Conservation (phyloP, 1,140 invertebrate species). For the Pentalonia nigronervosa region DNA sequence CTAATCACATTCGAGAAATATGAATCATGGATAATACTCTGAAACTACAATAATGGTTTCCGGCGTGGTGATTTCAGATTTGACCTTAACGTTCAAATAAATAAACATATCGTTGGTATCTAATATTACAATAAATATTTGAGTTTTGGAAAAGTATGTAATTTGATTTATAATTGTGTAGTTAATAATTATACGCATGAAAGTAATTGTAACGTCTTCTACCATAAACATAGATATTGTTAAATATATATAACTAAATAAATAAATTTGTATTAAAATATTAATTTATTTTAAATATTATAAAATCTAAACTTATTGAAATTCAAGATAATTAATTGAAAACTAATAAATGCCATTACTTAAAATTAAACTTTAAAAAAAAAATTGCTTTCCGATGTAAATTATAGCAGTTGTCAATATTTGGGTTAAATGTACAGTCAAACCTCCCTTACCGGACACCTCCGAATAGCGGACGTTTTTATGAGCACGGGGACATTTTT, state of each 20-base stretch:
- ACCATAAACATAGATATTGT: neutral
- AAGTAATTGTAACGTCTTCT: neutral
- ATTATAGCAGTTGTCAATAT: neutral
- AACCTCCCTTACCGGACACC: no score
- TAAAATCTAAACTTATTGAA: neutral
- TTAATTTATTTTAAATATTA: neutral
- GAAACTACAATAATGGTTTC: neutral
- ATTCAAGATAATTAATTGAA: neutral
- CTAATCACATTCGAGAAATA: neutral
- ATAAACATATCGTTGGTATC: neutral
- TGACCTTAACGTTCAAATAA: neutral
- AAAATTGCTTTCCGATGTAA: neutral
- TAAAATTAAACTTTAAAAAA: neutral
- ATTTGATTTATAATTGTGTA: neutral
- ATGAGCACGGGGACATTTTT: no score
- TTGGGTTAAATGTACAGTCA: no score
- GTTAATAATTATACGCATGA: neutral
- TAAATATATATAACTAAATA: neutral
- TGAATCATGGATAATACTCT: neutral
- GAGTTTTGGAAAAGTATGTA: neutral
- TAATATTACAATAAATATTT: slow-evolving; percentile 3
- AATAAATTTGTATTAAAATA: neutral
- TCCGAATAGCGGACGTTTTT: no score
- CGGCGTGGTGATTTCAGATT: neutral
- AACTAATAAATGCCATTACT: neutral